phyloP scores from a whole-genome alignment of 2,113 vertebrate genomes.

The Hippocampus abdominalis region DNA sequence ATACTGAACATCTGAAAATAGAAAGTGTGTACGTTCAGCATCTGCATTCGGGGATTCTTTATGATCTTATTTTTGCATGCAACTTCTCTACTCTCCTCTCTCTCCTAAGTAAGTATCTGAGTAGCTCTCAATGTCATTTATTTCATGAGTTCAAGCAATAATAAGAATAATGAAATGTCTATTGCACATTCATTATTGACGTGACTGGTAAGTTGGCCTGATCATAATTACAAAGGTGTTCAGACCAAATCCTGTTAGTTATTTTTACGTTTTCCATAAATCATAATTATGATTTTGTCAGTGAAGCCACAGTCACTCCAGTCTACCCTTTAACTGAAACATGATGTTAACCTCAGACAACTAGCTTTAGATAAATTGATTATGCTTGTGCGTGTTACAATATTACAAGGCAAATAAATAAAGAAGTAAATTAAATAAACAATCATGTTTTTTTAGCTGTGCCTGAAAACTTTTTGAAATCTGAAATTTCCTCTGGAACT shows the following conservation, averaged over 20 bases:
- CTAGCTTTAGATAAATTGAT: neutral
- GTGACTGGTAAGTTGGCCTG: neutral
- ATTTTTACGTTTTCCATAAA: too few relatives aligned
- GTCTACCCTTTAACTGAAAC: neutral
- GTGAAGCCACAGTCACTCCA: neutral
- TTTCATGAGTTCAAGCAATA: neutral
- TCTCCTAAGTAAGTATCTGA: neutral
- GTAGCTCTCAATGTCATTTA: neutral
- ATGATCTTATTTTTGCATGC: neutral
- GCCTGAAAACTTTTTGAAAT: too few relatives aligned
- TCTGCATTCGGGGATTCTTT: neutral
- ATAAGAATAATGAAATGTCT: neutral
- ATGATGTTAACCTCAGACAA: neutral
- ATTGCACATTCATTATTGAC: neutral
- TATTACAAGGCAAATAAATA: too few relatives aligned
- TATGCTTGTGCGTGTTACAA: neutral
- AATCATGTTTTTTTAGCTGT: too few relatives aligned
- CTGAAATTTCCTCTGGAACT: neutral
- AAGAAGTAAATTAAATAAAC: too few relatives aligned
- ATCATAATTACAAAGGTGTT: neutral
- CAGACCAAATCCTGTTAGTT: neutral
- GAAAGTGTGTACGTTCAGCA: neutral
- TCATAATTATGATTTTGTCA: neutral
- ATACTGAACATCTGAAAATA: constrained; percentile 34
- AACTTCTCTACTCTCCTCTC: neutral